Evolutionary conservation across 2,888 invertebrate species (phyloP).

Genomic region (Corbicula japonica): DNA sequence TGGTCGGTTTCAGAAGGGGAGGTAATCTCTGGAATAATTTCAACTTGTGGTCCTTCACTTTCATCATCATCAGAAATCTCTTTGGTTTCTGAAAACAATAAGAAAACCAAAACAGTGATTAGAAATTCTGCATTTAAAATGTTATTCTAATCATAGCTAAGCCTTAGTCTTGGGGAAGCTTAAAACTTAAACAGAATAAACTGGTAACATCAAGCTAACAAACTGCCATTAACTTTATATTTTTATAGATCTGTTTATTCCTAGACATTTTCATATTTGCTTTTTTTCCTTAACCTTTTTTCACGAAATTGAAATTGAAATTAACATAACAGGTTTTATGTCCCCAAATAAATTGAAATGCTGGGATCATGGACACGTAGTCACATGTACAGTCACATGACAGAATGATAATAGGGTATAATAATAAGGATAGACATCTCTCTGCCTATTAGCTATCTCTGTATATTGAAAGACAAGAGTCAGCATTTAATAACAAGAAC

Average conservation of each 20-base stretch:
- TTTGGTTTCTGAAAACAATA: slow-evolving; percentile 3
- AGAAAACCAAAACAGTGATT: background rate
- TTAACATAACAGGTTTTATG: too few relatives aligned
- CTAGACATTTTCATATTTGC: too few relatives aligned
- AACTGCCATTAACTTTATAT: background rate
- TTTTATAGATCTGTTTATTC: too few relatives aligned
- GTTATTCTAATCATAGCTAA: too few relatives aligned
- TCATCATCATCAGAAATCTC: slow-evolving; percentile 1
- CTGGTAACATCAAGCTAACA: background rate
- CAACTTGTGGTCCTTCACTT: slow-evolving; percentile 13
- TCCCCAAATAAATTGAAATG: too few relatives aligned
- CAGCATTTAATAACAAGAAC: background rate
- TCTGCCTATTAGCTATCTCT: background rate
- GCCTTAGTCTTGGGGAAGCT: background rate
- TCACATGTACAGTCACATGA: background rate
- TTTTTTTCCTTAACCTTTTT: too few relatives aligned
- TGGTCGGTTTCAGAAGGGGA: slow-evolving; percentile 33
- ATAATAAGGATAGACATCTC: background rate
- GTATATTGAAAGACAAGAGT: background rate
- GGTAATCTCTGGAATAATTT: slow-evolving; percentile 30
- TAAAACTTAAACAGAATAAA: background rate
- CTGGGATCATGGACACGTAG: too few relatives aligned
- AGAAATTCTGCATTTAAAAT: too few relatives aligned
- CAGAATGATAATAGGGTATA: background rate
- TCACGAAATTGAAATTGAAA: too few relatives aligned